Evolutionary conservation across 1,140 invertebrate genomes (phyloP).

Genomic region (Drosophila ogumai): DNA sequence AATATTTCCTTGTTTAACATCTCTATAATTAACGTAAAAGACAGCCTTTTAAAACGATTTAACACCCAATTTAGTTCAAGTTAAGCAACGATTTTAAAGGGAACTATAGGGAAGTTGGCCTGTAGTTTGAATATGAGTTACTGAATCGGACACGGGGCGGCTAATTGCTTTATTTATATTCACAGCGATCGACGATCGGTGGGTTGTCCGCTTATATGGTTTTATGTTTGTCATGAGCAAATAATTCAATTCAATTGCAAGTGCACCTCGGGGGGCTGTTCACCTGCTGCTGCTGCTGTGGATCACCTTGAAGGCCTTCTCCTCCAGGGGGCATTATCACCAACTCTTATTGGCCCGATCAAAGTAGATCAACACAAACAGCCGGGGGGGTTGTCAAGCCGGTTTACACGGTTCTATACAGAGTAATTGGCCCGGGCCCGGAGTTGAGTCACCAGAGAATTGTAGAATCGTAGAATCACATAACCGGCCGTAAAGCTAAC

Average conservation of each 20-base stretch:
- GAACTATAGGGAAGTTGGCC: conserved; percentile 12
- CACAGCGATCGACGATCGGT: conserved; percentile 26
- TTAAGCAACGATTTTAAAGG: not conserved
- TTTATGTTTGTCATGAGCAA: conserved; percentile 36
- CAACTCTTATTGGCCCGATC: conserved; percentile 1
- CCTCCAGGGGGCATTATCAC: conserved; percentile 16
- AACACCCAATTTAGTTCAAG: not conserved
- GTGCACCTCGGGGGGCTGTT: conserved; percentile 31
- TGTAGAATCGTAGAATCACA: conserved; percentile 48
- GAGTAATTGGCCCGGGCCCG: conserved; percentile 1
- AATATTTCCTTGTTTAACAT: not conserved
- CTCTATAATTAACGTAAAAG: not conserved
- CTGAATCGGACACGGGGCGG: conserved; percentile 25
- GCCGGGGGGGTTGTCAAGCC: conserved; percentile 22
- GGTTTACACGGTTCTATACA: conserved; percentile 55
- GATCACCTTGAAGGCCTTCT: conserved; percentile 30
- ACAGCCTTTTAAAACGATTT: not conserved
- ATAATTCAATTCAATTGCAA: conserved; percentile 49
- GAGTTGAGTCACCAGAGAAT: conserved; percentile 29
- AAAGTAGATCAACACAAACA: conserved; percentile 12
- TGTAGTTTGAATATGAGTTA: conserved; percentile 29
- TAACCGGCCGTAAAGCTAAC: conserved; percentile 54
- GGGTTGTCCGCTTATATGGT: conserved; percentile 21
- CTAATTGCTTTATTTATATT: conserved; percentile 72
- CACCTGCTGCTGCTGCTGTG: conserved; percentile 15